phyloP scores from a whole-genome alignment of 2,888 invertebrate species.

The Lochmaea crataegi region DNA sequence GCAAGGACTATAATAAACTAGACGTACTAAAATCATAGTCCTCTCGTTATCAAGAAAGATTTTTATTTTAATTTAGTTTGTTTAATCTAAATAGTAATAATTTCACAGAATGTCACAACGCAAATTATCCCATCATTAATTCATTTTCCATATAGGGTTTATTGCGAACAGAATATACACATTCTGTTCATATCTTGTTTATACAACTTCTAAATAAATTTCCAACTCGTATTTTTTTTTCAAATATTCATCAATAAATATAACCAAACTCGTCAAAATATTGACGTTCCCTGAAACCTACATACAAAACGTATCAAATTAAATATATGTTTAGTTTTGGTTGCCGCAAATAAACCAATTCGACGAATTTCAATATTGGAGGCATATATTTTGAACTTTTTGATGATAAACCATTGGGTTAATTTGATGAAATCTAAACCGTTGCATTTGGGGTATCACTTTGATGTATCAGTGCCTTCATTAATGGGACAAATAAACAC shows the following conservation, averaged over 20 bases:
- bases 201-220: too few relatives aligned
- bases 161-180: too few relatives aligned
- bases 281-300: neutral
- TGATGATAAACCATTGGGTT: neutral
- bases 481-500: constrained; percentile 19
- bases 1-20: too few relatives aligned
- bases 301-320: neutral
- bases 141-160: too few relatives aligned
- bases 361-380: neutral
- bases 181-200: too few relatives aligned
- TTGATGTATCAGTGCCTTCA: constrained; percentile 18
- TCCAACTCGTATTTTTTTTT: neutral
- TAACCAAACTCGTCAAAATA: constrained; percentile 2
- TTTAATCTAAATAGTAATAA: too few relatives aligned
- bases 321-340: neutral
- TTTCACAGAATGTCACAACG: too few relatives aligned
- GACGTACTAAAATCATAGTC: too few relatives aligned
- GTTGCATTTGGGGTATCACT: neutral
- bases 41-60: too few relatives aligned
- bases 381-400: constrained; percentile 14
- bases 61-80: too few relatives aligned
- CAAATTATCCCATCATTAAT: too few relatives aligned
- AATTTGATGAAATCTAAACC: neutral
- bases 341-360: constrained; percentile 2
- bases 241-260: neutral